Evolutionary conservation across 2,888 invertebrate genomes (phyloP), one percentile per base, ranked within the genome.

Genomic region (Ectemnius continuus): DNA sequence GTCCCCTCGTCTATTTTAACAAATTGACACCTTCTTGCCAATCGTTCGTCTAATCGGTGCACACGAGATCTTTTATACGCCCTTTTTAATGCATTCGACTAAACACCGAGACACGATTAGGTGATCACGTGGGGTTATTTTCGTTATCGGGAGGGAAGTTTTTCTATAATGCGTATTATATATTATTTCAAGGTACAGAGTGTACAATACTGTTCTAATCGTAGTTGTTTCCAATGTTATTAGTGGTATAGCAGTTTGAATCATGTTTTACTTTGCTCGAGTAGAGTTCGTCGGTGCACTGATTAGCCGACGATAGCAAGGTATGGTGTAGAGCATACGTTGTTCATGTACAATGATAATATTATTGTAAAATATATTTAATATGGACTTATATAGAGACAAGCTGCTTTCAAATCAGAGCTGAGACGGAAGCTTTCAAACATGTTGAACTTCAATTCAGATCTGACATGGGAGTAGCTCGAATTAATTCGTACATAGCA

Each of bases 341-440:
- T 89, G 90, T 90, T 89, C 87, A 88, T 89, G 88, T 89, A 89
- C 89, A 90, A 89, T 88, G 87, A 88, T 90, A 89, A 88, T 88
- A 90, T 89, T 89, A 88, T 89, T 89, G 89, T 90, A 90, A 90
- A 89, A 90, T 90, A 90, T 90, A 90, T 89, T 89, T 90, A 89
- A 89, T 88, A 88, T 88, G 89, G 87, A 88, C 87, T 89, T 86
- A 84, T 84, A 86, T 85, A 83, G 77, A 84, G 81, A 84, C 79
- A 82, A 84, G 81, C 85, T 88, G 83, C 83, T 89, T 88, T 88
- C 83, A 86, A 86, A 87, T 87, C 85, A 85, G 85, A 85, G 74
- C 83, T 84, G 82, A 83, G 70, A 75, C 63, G 66, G 79, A 67
- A 84, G 78, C 69, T 79, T 80, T 20, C 58, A 52, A 57, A 62